Base-by-base conservation (phyloP, 2,113 vertebrate genomes). In the Siniperca knerii region DNA sequence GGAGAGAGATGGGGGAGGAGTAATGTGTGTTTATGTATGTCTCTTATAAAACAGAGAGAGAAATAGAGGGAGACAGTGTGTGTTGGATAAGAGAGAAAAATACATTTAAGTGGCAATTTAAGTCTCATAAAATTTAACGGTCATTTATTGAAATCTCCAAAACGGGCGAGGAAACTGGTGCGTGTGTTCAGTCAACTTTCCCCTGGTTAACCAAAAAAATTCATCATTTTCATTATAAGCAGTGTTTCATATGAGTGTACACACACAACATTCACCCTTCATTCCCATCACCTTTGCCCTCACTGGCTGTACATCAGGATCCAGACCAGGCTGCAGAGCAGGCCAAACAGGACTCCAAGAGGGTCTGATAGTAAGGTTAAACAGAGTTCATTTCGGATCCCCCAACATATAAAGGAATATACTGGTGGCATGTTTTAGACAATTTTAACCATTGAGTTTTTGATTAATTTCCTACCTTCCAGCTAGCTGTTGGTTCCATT, bases 261-360 rank as follows among this genome's bases (percentile, higher is more conserved):
- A 74, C 69, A 84, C 80, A 64, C 62, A 60, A 25, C 37, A 67
- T 79, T 83, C 42, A 77, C 33, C 73, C 75, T 67, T 75, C 83
- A 65, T 92, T 94, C 91, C 90, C 91, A 91, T 82, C 88, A 87
- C 87, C 85, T 90, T 70, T 87, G 88, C 6, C 83, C 72, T 75
- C 62, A 21, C 64, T 33, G 77, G 81, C 33, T 71, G 61, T 70
- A 61, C 40, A 74, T 89, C 79, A 79, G 76, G 67, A 5, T 82
- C 46, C 50, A 70, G 50, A 77, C 33, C 84, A 79, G 55, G 37
- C 66, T 52, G 46, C 75, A 81, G 66, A 72, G 25, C 54, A n/a
- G 25, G 64, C 18, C 67, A 0, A 78, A 64, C 65, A 57, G 48
- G 67, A 62, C 35, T 33, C 29, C 6, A 52, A 18, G 7, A 23